Evolutionary conservation across 2,113 vertebrate genomes (phyloP), one percentile per base, ranked within the genome.

Genomic region (Bungarus multicinctus): DNA sequence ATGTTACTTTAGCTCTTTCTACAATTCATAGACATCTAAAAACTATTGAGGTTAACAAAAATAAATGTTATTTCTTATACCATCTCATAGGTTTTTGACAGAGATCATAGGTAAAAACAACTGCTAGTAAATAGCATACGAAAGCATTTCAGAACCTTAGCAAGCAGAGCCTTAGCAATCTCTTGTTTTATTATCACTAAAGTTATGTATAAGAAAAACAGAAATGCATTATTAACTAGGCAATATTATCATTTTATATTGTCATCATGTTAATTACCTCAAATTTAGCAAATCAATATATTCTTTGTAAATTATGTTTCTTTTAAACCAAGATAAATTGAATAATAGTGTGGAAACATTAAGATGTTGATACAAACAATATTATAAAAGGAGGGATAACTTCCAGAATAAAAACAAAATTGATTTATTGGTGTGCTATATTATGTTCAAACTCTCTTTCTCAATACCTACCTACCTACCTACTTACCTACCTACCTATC

Each of bases 31-130:
- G 47, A 53, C 20, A 55, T 14, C n/a, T 55, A 25, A 88, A 85
- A 95, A 93, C 87, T 94, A 47, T 86, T 3, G 23, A 47, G 90
- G 50, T 52, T 64, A 27, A 47, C 43, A 95, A 85, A 94, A 94
- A 87, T 1, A 90, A 27, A 7, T 34, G 34, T 85, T 81, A 81
- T 7, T 43, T 50, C 23, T 50, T 47, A 50, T 25, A 50, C 45
- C 9, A 87, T 34, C 11, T 86, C 45, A 27, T 23, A 86, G 85
- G 9, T 45, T 50, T 50, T 25, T 50, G 25, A 50, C 5, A 87
- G 27, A 87, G 45, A 50, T 50, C 23, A 11, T 30, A 25, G 45
- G 9, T 14, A 86, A 86, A 86, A 86, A 55, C 25, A 57, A 4
- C 85, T 60, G 1, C 57, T 92, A 87, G 90, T 47, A 91, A 87